Percentiles rank a stretch among this genome's conserved stretches.
These are phyloP conservation scores for Phoxinus dragarum DNA, from an alignment of 2,797 vertebrate genomes.

Conservation along the genomic window DNA sequence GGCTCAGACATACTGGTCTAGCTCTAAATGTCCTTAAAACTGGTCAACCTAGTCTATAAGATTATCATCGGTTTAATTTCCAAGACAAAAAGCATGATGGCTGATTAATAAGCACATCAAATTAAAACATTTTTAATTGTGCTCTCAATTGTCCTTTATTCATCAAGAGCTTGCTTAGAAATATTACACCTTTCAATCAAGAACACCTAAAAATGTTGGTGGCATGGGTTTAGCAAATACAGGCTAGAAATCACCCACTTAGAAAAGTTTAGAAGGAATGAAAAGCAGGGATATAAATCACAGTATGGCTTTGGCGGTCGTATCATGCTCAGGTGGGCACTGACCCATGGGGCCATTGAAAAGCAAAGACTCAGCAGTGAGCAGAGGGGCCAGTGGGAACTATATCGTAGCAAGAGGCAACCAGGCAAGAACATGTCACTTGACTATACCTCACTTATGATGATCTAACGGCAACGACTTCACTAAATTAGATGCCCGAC, in stretches of 20 bases:
- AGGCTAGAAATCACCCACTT: slow-evolving; percentile 24
- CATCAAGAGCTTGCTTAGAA: neutral
- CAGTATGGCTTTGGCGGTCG: slow-evolving; percentile 31
- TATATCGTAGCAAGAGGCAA: slow-evolving; percentile 28
- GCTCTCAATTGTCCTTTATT: neutral
- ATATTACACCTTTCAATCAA: slow-evolving; percentile 10
- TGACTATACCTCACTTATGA: slow-evolving; percentile 10
- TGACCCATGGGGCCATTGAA: slow-evolving; percentile 51
- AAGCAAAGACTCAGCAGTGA: slow-evolving; percentile 52
- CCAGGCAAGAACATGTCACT: slow-evolving; percentile 44
- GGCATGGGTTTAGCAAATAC: slow-evolving; percentile 6
- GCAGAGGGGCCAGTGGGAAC: slow-evolving; percentile 40
- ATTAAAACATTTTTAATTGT: neutral
- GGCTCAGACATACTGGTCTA: slow-evolving; percentile 34
- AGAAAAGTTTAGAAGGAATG: slow-evolving; percentile 11
- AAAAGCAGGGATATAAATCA: slow-evolving; percentile 57
- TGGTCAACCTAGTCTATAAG: neutral
- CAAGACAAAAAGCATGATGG: neutral
- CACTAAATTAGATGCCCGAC: slow-evolving; percentile 24
- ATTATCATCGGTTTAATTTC: slow-evolving; percentile 12
- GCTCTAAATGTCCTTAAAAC: slow-evolving; percentile 6
- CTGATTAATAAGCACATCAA: neutral
- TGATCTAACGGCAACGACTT: slow-evolving; percentile 28
- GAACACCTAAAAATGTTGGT: neutral
- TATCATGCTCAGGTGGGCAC: slow-evolving; percentile 56